Base-by-base conservation (phyloP, 2,797 vertebrate species). In the Alcedo quadribrachys region DNA sequence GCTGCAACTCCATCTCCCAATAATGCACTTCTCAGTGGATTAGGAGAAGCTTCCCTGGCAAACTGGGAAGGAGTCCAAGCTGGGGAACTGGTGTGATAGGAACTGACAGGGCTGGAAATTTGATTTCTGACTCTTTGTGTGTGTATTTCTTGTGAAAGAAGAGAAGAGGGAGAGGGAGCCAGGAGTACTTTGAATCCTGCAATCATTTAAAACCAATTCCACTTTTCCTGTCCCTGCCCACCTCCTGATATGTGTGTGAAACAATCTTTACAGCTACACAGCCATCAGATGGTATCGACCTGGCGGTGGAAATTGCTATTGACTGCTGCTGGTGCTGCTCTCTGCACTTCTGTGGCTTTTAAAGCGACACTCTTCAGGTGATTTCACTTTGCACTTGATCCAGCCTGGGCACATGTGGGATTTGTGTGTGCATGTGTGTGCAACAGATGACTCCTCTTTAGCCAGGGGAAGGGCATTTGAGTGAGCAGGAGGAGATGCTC, bases 231-330 rank as follows among this genome's bases (percentile, higher is more conserved):
- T 93, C 90, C 89, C 67, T 69, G 83, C 96, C 95, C 92, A 91
- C 93, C 95, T 95, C 94, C 69, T 94, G 89, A 97, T 93, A 79
- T 68, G 95, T 95, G 95, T 96, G 97, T 95, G 97, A 96, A 97
- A 95, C 97, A 95, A 96, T 97, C 96, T 97, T 93, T 93, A 95
- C 96, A 95, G 97, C 97, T 96, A 96, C 96, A 95, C 96, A 97
- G 97, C 96, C 96, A 94, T 97, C 97, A 96, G 86, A 96, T 84
- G 91, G 84, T 97, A 98, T 98, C 87, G 98, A 98, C 97, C 98
- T 90, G 58, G 85, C 25, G 43, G 97, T 97, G 97, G 98, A 98
- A 98, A 98, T 98, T 98, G 98, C 97, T 98, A 98, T 98, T 98
- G 98, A 98, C 98, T 98, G 96, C 95, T 94, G 94, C 95, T 95